Conservation (phyloP, 2,888 invertebrate species). For the Eupithecia insigniata region DNA sequence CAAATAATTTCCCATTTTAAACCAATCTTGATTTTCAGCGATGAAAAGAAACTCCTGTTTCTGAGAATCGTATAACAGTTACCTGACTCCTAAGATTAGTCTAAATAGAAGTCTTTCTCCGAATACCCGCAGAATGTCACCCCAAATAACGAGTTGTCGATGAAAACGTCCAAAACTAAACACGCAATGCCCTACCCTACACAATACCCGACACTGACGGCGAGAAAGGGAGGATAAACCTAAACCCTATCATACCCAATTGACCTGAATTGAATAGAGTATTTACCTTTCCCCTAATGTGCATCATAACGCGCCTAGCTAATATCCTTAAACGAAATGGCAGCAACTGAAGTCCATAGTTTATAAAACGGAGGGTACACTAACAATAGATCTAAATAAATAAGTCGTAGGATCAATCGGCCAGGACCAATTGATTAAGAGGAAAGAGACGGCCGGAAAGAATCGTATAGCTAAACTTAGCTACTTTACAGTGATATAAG, state of each 20-base stretch:
- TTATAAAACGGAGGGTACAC: slow-evolving; percentile 50
- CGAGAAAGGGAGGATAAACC: neutral
- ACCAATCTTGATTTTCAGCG: neutral
- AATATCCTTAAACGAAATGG: slow-evolving; percentile 30
- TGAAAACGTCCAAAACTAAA: slow-evolving; percentile 19
- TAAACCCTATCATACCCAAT: neutral
- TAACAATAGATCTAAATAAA: slow-evolving; percentile 68
- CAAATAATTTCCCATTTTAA: neutral
- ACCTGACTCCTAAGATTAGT: neutral
- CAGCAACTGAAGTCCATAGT: slow-evolving; percentile 40
- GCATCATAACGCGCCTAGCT: slow-evolving; percentile 11
- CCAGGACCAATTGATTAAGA: slow-evolving; percentile 43
- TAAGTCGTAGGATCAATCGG: slow-evolving; percentile 51
- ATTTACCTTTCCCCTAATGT: neutral
- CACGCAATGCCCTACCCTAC: slow-evolving; percentile 1
- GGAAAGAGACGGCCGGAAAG: slow-evolving; percentile 47
- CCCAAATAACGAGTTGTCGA: slow-evolving; percentile 19
- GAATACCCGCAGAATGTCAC: neutral
- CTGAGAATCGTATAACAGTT: neutral
- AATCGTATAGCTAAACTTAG: slow-evolving; percentile 39
- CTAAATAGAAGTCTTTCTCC: neutral
- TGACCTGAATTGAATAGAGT: slow-evolving; percentile 5
- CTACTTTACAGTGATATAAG: slow-evolving; percentile 1
- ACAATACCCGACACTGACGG: neutral
- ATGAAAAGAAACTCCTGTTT: neutral